Base-by-base conservation (phyloP, 2,888 invertebrate genomes). In the Electrophaes corylata region DNA sequence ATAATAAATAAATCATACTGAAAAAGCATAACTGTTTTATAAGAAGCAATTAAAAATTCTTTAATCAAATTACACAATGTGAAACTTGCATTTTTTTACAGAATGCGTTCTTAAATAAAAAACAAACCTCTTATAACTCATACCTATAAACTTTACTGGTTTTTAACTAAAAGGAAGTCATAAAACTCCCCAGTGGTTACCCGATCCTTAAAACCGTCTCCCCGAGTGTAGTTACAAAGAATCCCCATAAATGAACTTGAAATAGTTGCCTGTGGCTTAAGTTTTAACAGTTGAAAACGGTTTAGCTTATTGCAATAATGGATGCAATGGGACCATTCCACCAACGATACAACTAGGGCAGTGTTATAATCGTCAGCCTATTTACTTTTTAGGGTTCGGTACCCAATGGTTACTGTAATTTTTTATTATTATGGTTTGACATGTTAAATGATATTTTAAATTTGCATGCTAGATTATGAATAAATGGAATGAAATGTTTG, bases 181-280 rank as follows among this genome's bases (percentile, higher is more conserved):
- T 59, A 59, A 16, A 58, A 59, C 37, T 50, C 41, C 31, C 50
- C 35, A 55, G 53, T 41, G 50, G 54, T 55, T 59, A 47, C 40
- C 14, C 54, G 50, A 50, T 55, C 31, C 29, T 43, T 47, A 51
- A 51, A 52, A 50, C 53, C 49, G 46, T 54, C 54, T 54, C 54
- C 47, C 41, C 29, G 31, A 54, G 20, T 55, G 59, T 46, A 59
- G 59, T 59, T 54, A 45, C 50, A 54, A 54, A 59, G 59, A 55
- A 59, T 51, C 50, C 50, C 43, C 54, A 31, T 59, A 55, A 55
- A 47, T 59, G 46, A 57, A 55, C 54, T 47, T 51, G 37, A 45
- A 39, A 53, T 47, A 51, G 29, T 43, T 40, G 23, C 45, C 45
- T 20, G 2, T 8, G 20, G 43, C 43, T 45, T 49, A 49, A 50